A percentile compares a stretch with the other conserved stretches of the same genome.
Conservation (phyloP, 1,140 invertebrate species). For the Stenopsyche tienmushanensis region DNA sequence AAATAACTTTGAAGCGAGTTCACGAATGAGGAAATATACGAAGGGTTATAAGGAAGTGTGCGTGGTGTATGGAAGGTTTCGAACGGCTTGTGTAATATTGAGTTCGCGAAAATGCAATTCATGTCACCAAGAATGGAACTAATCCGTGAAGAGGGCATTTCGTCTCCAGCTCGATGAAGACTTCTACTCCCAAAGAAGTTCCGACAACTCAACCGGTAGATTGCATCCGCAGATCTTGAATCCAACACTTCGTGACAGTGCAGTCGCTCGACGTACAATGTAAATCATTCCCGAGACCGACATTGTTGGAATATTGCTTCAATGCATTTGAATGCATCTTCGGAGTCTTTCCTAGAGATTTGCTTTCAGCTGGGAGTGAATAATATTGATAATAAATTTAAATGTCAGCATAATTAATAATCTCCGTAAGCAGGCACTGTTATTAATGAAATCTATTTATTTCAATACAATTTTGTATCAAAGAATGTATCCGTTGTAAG, state of each 20-base stretch:
- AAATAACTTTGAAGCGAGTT: not conserved
- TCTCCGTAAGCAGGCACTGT: too few species aligned
- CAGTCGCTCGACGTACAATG: not conserved
- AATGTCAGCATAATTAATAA: too few species aligned
- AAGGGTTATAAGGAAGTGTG: not conserved
- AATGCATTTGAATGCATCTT: constrained; percentile 10
- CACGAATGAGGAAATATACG: not conserved
- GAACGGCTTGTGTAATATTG: not conserved
- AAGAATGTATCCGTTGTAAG: too few species aligned
- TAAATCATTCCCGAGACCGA: not conserved
- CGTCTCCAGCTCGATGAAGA: not conserved
- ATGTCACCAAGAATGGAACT: not conserved
- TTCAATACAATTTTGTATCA: too few species aligned
- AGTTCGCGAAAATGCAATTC: not conserved
- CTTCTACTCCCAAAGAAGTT: not conserved
- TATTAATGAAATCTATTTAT: too few species aligned
- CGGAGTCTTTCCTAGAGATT: too few species aligned
- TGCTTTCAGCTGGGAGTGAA: too few species aligned
- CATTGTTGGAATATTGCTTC: not conserved
- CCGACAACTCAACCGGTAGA: not conserved
- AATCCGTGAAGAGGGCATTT: not conserved
- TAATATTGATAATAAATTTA: too few species aligned
- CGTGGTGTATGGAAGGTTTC: not conserved
- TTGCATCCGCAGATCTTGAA: not conserved
- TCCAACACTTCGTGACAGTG: not conserved